Evolutionary conservation across 2,797 vertebrate species (phyloP), one percentile per base, ranked within the genome.

Genomic region (Chrosomus eos): DNA sequence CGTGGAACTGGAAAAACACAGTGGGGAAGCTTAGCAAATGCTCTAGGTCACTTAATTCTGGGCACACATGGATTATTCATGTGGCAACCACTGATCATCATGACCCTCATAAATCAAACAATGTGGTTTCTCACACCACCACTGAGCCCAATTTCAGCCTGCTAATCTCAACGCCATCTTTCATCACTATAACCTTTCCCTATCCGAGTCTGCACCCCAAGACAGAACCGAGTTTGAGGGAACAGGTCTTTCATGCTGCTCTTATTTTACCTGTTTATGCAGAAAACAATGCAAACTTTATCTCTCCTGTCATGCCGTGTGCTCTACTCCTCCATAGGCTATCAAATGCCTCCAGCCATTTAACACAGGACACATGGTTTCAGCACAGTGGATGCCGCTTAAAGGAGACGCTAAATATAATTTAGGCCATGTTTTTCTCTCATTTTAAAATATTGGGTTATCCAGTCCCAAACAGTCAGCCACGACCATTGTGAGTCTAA

Each of bases 51-150:
- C 92, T 94, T 95, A 94, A 95, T 94, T 94, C 94, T 90, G 91
- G 83, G 90, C 93, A 91, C 93, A 95, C 93, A 95, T 95, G 94
- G 93, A 95, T 95, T 94, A 95, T 95, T 95, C 94, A 95, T 95
- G 93, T 89, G 86, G 92, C 90, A 88, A 92, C 90, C 89, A 89
- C 92, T 91, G 93, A 93, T 95, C 80, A 94, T 94, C 94, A 91
- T 90, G 92, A 93, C 93, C 92, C 93, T 93, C 94, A 95, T 95
- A 95, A 95, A 96, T 95, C 95, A 96, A 93, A 87, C 90, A 91
- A 93, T 93, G 93, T 91, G 78, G 90, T 93, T 91, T 90, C 92
- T 91, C 91, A 92, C 87, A 85, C 92, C 90, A 73, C 86, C 90
- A 89, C 86, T 48, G 38, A 83, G 85, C 89, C 85, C 80, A 67